These are phyloP conservation scores for Agrilus planipennis DNA, from an alignment of 1,140 invertebrate species.

Conservation along the genomic window DNA sequence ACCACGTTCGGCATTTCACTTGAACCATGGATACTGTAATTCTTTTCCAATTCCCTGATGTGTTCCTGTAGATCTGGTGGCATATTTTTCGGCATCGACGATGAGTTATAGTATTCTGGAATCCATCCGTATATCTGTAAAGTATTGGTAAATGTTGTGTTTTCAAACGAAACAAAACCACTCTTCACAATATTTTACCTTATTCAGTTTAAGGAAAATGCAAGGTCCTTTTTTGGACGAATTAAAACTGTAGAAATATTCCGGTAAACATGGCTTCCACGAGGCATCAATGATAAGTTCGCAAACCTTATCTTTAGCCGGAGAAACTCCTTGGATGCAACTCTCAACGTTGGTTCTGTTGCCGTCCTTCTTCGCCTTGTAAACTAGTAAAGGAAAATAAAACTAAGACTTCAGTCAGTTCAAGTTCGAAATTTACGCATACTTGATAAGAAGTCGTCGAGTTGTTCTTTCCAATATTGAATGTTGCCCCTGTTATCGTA, in stretches of 20 bases:
- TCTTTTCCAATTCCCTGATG: slow-evolving; percentile 42
- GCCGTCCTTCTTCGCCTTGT: slow-evolving; percentile 56
- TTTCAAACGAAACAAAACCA: neutral
- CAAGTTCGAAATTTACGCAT: slow-evolving; percentile 20
- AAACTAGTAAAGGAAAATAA: slow-evolving; percentile 16
- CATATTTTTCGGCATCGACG: slow-evolving; percentile 52
- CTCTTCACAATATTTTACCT: slow-evolving; percentile 35
- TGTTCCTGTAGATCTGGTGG: slow-evolving; percentile 47
- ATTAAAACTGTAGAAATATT: slow-evolving; percentile 57
- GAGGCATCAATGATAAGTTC: slow-evolving; percentile 48
- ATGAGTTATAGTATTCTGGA: slow-evolving; percentile 54
- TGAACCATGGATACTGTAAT: slow-evolving; percentile 48
- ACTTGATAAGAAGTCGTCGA: slow-evolving; percentile 66
- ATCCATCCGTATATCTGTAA: slow-evolving; percentile 58
- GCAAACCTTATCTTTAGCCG: slow-evolving; percentile 56
- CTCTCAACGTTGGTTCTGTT: slow-evolving; percentile 48
- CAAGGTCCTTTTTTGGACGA: slow-evolving; percentile 50
- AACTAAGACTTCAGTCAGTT: neutral
- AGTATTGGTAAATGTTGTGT: neutral
- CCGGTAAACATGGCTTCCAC: slow-evolving; percentile 50
- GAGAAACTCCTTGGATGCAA: slow-evolving; percentile 48
- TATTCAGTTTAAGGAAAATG: slow-evolving; percentile 77
- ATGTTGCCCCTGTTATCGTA: slow-evolving; percentile 60
- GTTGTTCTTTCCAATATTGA: slow-evolving; percentile 60
- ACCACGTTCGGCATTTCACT: neutral